Conservation (phyloP, 2,888 invertebrate genomes). For the Xanthia togata region DNA sequence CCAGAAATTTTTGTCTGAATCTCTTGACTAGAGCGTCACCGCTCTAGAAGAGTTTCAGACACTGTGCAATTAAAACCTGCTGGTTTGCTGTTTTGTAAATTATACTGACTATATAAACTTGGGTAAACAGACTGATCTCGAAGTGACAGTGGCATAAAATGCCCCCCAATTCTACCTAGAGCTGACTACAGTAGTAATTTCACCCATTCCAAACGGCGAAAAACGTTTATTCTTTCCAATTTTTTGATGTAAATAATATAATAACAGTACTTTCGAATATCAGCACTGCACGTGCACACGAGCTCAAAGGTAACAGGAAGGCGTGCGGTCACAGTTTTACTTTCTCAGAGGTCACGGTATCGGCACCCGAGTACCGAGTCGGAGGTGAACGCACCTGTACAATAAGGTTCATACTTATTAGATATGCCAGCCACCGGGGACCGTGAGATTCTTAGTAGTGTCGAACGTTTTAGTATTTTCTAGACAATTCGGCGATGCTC, state of each 20-base stretch:
- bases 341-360: constrained; percentile 68
- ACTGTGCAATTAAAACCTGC: neutral
- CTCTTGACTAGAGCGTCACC: no score
- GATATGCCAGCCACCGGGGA: constrained; percentile 58
- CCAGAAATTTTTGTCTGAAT: no score
- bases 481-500: constrained; percentile 6
- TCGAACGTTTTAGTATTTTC: constrained; percentile 36
- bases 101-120: neutral
- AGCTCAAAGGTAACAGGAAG: constrained; percentile 54
- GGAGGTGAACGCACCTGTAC: constrained; percentile 71
- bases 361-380: constrained; percentile 48
- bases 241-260: constrained; percentile 18
- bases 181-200: neutral
- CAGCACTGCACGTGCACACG: constrained; percentile 24
- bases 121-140: neutral
- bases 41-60: neutral
- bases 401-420: constrained; percentile 67
- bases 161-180: neutral
- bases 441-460: constrained; percentile 54
- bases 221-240: neutral
- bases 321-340: constrained; percentile 60
- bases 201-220: neutral
- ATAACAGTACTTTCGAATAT: constrained; percentile 39
- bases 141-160: no score
- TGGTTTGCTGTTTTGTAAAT: neutral